These are phyloP conservation scores for Oxycera nigricornis DNA, from an alignment of 2,888 invertebrate species.

Conservation along the genomic window DNA sequence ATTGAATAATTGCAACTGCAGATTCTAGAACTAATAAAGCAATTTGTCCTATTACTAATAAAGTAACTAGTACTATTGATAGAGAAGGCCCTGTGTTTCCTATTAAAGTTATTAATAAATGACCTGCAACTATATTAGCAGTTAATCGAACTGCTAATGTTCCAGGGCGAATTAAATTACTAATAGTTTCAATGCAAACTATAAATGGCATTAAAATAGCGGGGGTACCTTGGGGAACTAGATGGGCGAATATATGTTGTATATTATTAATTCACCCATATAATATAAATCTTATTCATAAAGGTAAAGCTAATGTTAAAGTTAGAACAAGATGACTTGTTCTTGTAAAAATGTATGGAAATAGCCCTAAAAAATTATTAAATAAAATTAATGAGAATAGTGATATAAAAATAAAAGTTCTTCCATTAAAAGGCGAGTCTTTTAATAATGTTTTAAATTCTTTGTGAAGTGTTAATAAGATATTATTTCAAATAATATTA, in stretches of 20 bases:
- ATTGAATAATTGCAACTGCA: conserved; percentile 67
- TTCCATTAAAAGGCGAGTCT: conserved; percentile 62
- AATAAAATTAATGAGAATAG: conserved; percentile 69
- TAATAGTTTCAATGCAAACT: conserved; percentile 77
- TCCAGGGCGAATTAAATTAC: conserved; percentile 74
- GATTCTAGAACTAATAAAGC: conserved; percentile 64
- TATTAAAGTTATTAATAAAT: conserved; percentile 71
- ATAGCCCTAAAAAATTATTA: conserved; percentile 74
- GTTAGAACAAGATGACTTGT: conserved; percentile 71
- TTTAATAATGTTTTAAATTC: conserved; percentile 69
- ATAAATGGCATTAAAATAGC: conserved; percentile 72
- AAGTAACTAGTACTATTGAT: conserved; percentile 50
- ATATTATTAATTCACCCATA: conserved; percentile 70
- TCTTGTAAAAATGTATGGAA: conserved; percentile 75
- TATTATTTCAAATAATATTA: conserved; percentile 63
- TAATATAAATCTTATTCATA: conserved; percentile 72
- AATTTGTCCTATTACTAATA: conserved; percentile 60
- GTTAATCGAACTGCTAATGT: conserved; percentile 74
- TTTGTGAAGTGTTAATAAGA: conserved; percentile 63
- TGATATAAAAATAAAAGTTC: conserved; percentile 66
- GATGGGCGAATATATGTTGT: conserved; percentile 70
- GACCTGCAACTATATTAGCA: conserved; percentile 81
- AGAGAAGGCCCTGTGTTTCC: conserved; percentile 61
- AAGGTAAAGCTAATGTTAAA: conserved; percentile 66
- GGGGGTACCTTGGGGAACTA: conserved; percentile 75